These are phyloP conservation scores for Criorhina ranunculi DNA, from an alignment of 2,888 invertebrate genomes.

Conservation along the genomic window DNA sequence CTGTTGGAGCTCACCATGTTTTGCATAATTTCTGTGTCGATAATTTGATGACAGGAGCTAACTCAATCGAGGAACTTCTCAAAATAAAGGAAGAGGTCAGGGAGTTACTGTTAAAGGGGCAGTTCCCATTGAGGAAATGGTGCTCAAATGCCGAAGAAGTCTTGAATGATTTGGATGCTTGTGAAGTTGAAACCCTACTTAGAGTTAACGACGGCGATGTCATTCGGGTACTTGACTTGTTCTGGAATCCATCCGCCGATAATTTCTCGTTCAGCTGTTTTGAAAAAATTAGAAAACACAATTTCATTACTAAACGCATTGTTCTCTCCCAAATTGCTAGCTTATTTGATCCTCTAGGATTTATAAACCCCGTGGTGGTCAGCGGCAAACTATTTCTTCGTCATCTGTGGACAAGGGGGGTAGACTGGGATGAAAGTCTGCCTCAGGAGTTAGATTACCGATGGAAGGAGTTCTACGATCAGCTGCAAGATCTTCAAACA, in stretches of 20 bases:
- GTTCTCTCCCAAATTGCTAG: conserved; percentile 27
- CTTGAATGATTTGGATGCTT: too few relatives aligned
- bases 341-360: conserved; percentile 28
- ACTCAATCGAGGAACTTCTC: conserved; percentile 3
- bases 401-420: conserved; percentile 37
- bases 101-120: too few relatives aligned
- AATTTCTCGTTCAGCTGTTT: conserved; percentile 18
- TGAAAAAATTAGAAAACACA: not conserved
- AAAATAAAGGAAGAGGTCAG: conserved; percentile 7
- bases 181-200: too few relatives aligned
- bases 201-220: conserved; percentile 12
- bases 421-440: conserved; percentile 59
- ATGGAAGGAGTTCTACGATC: too few relatives aligned
- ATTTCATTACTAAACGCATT: not conserved
- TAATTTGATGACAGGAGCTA: conserved; percentile 19
- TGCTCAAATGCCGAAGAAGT: too few relatives aligned
- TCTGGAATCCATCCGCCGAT: too few relatives aligned
- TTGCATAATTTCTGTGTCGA: conserved; percentile 42
- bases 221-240: too few relatives aligned
- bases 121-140: too few relatives aligned
- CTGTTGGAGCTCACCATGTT: too few relatives aligned
- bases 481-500: too few relatives aligned
- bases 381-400: conserved; percentile 67
- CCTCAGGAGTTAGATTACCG: conserved; percentile 30
- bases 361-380: conserved; percentile 22